Percentiles rank a stretch among this genome's conserved stretches.
phyloP scores from a whole-genome alignment of 2,797 vertebrate genomes.

The Myiotriccus ornatus region DNA sequence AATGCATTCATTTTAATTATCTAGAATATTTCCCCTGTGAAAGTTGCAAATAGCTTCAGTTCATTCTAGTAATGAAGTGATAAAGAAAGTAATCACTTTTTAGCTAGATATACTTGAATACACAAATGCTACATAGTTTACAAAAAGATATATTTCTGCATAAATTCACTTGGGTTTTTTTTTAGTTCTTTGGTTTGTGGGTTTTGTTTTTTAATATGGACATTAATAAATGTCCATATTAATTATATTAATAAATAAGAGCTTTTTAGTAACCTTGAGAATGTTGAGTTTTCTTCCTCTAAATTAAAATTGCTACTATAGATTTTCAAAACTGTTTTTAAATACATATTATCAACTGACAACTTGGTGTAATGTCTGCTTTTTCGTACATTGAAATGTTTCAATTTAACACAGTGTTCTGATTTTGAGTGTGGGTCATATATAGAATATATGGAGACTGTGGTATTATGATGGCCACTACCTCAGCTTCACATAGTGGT shows the following conservation, averaged over 20 bases:
- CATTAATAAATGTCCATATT: not conserved
- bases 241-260: not conserved
- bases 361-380: not conserved
- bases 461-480: not conserved
- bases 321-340: not conserved
- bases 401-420: constrained; percentile 7
- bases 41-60: not conserved
- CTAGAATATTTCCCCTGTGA: not conserved
- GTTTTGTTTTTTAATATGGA: not conserved
- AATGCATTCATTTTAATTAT: constrained; percentile 8
- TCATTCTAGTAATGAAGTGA: not conserved
- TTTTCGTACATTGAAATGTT: constrained; percentile 15
- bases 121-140: not conserved
- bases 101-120: not conserved
- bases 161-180: not conserved
- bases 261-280: not conserved
- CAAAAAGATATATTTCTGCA: not conserved
- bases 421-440: not conserved
- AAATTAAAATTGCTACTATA: not conserved
- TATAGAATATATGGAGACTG: not conserved
- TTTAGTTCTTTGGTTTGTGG: not conserved
- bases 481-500: not conserved
- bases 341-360: not conserved
- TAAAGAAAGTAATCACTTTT: not conserved
- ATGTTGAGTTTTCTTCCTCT: not conserved